Conservation (phyloP, 2,113 vertebrate genomes). For the Trematocara stigmaticum region DNA sequence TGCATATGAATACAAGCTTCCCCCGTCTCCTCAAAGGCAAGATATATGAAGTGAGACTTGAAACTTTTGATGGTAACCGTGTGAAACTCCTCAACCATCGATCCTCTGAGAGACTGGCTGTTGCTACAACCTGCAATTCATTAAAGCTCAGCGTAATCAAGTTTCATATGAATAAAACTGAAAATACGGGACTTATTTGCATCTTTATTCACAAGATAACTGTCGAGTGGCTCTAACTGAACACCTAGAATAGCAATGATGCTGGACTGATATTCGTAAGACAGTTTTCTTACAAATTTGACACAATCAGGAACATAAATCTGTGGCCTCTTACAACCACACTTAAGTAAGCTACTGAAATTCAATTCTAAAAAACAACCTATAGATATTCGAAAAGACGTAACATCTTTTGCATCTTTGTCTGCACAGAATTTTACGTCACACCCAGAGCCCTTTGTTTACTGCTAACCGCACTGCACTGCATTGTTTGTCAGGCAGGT, state of each 20-base stretch:
- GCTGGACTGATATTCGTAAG: background rate
- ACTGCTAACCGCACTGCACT: slow-evolving; percentile 1
- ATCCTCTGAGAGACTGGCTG: background rate
- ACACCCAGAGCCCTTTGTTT: slow-evolving; percentile 43
- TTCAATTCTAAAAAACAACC: background rate
- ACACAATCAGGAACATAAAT: background rate
- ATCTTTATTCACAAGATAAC: background rate
- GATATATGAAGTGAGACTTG: background rate
- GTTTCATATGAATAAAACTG: background rate
- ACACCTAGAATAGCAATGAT: background rate
- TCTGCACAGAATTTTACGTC: background rate
- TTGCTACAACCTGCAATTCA: background rate
- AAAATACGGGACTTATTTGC: background rate
- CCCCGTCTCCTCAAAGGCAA: slow-evolving; percentile 3
- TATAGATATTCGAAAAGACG: background rate
- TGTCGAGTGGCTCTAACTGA: background rate
- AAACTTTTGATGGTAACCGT: background rate
- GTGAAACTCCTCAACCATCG: background rate
- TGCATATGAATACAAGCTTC: background rate
- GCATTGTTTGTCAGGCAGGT: slow-evolving; percentile 60
- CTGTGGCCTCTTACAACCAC: background rate
- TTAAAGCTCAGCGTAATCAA: background rate
- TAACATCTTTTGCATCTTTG: background rate
- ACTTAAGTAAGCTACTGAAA: background rate
- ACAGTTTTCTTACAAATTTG: fast-evolving